Percentiles rank a stretch among this genome's conserved stretches.
phyloP scores from a whole-genome alignment of 1,140 invertebrate genomes.

The Heterodera schachtii region DNA sequence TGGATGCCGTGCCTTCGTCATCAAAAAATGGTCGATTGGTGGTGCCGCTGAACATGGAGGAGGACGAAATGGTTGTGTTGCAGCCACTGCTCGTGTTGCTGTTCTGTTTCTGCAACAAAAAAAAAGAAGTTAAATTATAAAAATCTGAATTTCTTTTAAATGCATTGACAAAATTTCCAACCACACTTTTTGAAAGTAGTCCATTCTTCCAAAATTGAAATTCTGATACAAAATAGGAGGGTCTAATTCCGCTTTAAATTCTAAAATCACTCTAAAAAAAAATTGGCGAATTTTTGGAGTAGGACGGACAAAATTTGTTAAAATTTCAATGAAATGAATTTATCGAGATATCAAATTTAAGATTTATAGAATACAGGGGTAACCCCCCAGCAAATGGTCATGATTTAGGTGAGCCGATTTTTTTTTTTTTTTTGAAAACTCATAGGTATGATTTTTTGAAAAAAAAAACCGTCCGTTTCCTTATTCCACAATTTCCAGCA shows the following conservation, averaged over 20 bases:
- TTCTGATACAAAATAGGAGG: background rate
- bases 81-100: background rate
- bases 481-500: no score
- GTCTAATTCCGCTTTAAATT: background rate
- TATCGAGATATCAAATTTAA: no score
- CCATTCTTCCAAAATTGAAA: background rate
- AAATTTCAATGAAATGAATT: no score
- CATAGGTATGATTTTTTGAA: no score
- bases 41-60: background rate
- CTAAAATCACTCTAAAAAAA: no score
- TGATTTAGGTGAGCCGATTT: no score
- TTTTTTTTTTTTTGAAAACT: no score
- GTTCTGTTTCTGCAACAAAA: background rate
- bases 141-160: background rate
- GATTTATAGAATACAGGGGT: no score
- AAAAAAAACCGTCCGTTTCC: no score
- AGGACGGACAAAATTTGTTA: no score
- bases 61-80: background rate
- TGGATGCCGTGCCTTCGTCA: background rate
- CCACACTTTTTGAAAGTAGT: background rate
- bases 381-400: no score
- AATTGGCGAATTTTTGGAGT: no score
- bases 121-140: background rate
- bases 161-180: background rate
- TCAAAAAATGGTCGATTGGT: background rate